Evolutionary conservation across 2,113 vertebrate species (phyloP), one percentile per base, ranked within the genome.

Genomic region (Phalacrocorax pelagicus): DNA sequence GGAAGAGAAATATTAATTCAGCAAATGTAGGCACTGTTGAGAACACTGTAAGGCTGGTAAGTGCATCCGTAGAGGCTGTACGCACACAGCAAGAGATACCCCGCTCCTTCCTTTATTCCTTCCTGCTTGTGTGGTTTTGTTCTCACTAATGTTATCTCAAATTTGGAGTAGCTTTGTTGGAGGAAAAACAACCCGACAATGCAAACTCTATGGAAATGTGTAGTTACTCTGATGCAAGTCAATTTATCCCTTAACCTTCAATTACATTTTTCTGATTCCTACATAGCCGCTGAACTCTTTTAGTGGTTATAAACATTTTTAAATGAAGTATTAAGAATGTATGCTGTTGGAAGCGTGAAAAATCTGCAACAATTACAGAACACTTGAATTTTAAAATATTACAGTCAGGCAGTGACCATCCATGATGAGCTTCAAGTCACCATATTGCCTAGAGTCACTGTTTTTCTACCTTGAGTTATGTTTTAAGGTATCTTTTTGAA

Each of bases 1-100:
- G 75, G 65, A 96, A 92, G 81, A 96, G 87, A 90, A 96, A 89
- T 73, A 91, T 81, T 92, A 96, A 91, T 93, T 96, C 59, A 93
- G 51, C 38, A 95, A 93, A 90, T 89, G 20, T 93, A 79, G 73
- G 54, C 74, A 90, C 30, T 24, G 19, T 85, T 73, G 61, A 85
- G 72, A 86, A 81, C 34, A 38, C 88, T 58, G 44, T 75, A 58
- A 94, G 58, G 51, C 74, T 92, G 82, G 21, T 71, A 80, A 94
- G 24, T 21, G 51, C 59, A 57, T 86, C 65, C 89, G 58, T 82
- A 92, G 63, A 91, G 51, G 59, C 47, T 78, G 12, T 80, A 46
- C 11, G 8, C 61, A 66, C 71, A 83, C 93, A 92, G 80, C 49
- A 91, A 84, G 84, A 46, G 55, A 61, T 44, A 34, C 10, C 30